These are phyloP conservation scores for Heliconius melpomene DNA, from an alignment of 1,140 invertebrate species.

Conservation along the genomic window DNA sequence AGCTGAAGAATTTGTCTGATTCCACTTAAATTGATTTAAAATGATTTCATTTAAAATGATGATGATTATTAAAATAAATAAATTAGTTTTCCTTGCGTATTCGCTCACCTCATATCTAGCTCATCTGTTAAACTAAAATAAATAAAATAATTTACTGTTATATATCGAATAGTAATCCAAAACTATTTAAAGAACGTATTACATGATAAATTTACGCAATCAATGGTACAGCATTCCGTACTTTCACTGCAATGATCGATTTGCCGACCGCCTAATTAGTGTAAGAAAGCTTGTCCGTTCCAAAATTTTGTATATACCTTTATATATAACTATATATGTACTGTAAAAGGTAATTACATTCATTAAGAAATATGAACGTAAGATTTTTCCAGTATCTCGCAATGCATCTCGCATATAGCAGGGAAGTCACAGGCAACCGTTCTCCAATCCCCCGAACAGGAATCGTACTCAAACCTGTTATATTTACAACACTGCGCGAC, in stretches of 20 bases:
- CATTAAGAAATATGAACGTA: too few relatives aligned
- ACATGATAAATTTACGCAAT: slow-evolving; percentile 1
- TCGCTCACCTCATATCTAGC: too few relatives aligned
- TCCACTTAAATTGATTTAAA: too few relatives aligned
- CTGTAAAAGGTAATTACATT: too few relatives aligned
- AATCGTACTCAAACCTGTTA: neutral
- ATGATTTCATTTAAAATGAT: too few relatives aligned
- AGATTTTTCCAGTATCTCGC: too few relatives aligned
- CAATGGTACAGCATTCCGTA: slow-evolving; percentile 12
- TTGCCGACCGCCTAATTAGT: neutral
- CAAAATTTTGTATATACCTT: neutral
- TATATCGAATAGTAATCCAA: neutral
- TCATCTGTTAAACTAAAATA: neutral
- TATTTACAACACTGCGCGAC: neutral
- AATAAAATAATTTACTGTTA: neutral
- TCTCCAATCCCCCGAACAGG: neutral
- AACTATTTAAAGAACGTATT: neutral
- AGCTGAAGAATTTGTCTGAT: too few relatives aligned
- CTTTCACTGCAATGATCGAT: slow-evolving; percentile 22
- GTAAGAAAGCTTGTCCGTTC: neutral
- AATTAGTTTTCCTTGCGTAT: too few relatives aligned
- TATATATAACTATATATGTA: neutral
- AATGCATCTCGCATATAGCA: too few relatives aligned
- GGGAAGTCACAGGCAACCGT: too few relatives aligned
- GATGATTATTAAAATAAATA: too few relatives aligned